phyloP scores from a whole-genome alignment of 2,113 vertebrate species.

The Thamnophis sirtalis region DNA sequence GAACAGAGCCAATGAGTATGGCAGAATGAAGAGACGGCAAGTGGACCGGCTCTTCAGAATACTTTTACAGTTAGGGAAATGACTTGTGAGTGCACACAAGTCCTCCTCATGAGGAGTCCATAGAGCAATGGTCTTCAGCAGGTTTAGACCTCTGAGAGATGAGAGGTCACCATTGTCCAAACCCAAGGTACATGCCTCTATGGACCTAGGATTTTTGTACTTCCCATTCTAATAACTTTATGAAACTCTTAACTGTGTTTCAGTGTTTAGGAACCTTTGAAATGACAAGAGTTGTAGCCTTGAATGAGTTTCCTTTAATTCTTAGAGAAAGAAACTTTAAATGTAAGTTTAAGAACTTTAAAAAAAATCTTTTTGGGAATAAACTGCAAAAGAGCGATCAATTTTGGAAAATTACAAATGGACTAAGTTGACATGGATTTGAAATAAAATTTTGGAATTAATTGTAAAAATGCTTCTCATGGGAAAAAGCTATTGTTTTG shows the following conservation, averaged over 20 bases:
- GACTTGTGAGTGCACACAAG: background rate
- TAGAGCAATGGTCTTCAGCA: background rate
- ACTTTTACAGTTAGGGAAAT: background rate
- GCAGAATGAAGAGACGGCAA: background rate
- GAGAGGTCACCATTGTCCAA: background rate
- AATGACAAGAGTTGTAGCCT: background rate
- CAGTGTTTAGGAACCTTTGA: background rate
- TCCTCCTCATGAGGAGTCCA: background rate
- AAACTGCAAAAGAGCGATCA: background rate
- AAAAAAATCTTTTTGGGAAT: background rate
- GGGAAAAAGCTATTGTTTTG: background rate
- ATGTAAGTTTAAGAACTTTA: background rate
- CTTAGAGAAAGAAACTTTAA: background rate
- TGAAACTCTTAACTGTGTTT: background rate
- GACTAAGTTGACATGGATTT: background rate
- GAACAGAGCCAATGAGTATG: background rate
- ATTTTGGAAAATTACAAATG: background rate
- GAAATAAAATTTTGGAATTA: background rate
- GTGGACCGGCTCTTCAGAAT: background rate
- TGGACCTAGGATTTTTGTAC: background rate
- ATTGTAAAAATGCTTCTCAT: background rate
- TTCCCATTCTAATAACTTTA: background rate
- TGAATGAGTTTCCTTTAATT: background rate
- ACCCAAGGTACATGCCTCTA: background rate
- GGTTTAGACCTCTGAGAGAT: background rate